Evolutionary conservation across 1,140 invertebrate species (phyloP).

Genomic region (Luehdorfia chinensis): DNA sequence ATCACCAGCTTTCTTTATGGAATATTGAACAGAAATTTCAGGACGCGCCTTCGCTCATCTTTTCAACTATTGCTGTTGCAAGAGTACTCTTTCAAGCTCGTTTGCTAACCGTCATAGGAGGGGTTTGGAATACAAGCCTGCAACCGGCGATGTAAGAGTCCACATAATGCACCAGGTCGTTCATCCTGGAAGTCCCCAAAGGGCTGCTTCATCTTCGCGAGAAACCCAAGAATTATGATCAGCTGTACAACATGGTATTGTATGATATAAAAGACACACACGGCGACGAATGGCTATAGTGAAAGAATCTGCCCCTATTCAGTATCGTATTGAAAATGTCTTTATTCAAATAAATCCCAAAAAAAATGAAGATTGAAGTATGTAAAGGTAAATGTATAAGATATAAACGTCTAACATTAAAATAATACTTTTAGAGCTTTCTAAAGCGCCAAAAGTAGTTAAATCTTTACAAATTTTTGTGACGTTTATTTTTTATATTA

Average conservation of each 20-base stretch:
- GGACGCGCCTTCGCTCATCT: slow-evolving; percentile 87
- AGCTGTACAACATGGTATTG: not conserved
- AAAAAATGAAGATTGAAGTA: not conserved
- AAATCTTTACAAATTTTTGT: not conserved
- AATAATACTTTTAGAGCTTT: too few relatives aligned
- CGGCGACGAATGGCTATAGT: not conserved
- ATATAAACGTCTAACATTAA: too few relatives aligned
- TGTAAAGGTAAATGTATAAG: too few relatives aligned
- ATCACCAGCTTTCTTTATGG: slow-evolving; percentile 84
- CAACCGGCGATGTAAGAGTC: slow-evolving; percentile 83
- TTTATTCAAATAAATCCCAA: not conserved
- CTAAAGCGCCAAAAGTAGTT: too few relatives aligned
- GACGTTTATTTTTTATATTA: not conserved
- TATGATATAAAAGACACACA: not conserved
- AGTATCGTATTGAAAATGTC: not conserved
- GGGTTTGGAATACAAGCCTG: slow-evolving; percentile 67
- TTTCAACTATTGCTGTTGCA: slow-evolving; percentile 91
- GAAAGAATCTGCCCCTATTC: not conserved
- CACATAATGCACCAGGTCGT: slow-evolving; percentile 82
- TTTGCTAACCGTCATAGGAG: slow-evolving; percentile 74
- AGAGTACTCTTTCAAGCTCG: slow-evolving; percentile 85
- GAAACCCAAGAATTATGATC: slow-evolving; percentile 39
- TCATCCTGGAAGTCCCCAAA: slow-evolving; percentile 19
- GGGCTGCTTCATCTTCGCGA: slow-evolving; percentile 19
- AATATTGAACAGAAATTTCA: slow-evolving; percentile 81